phyloP scores from a whole-genome alignment of 2,888 invertebrate genomes.

The Gari tellinella region DNA sequence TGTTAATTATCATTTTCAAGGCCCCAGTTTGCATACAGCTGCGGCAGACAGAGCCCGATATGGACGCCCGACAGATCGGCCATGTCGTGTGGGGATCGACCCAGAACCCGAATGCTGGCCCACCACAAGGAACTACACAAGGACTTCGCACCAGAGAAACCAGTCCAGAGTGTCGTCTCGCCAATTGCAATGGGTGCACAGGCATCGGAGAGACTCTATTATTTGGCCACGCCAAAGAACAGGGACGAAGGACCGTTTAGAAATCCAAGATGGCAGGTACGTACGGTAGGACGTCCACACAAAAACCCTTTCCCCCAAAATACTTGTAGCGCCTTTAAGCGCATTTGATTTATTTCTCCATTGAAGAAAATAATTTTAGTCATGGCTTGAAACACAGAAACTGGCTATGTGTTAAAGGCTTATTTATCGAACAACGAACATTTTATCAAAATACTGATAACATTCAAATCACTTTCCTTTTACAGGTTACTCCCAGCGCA shows the following conservation, averaged over 20 bases:
- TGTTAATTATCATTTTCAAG: slow-evolving; percentile 60
- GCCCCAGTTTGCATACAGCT: slow-evolving; percentile 68
- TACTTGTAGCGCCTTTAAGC: no score
- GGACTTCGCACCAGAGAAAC: slow-evolving; percentile 65
- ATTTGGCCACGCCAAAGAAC: slow-evolving; percentile 72
- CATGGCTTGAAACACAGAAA: no score
- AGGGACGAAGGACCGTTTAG: slow-evolving; percentile 77
- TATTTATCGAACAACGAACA: no score
- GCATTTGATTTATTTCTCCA: no score
- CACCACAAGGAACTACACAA: slow-evolving; percentile 61
- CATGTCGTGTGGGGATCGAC: slow-evolving; percentile 56
- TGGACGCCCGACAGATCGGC: slow-evolving; percentile 60
- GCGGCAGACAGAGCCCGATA: slow-evolving; percentile 69
- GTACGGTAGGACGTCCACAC: slow-evolving; percentile 30
- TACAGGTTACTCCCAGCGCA: slow-evolving; percentile 72
- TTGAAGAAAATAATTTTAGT: no score
- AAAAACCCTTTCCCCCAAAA: no score
- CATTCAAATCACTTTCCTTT: no score
- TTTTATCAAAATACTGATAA: no score
- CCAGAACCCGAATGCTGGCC: slow-evolving; percentile 58
- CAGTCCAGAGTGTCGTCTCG: slow-evolving; percentile 70
- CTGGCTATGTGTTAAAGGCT: no score
- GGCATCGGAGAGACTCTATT: slow-evolving; percentile 65
- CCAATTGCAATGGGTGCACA: slow-evolving; percentile 64
- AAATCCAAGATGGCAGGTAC: slow-evolving; percentile 77